Evolutionary conservation across 2,888 invertebrate genomes (phyloP).

Genomic region (Anaspis maculata): DNA sequence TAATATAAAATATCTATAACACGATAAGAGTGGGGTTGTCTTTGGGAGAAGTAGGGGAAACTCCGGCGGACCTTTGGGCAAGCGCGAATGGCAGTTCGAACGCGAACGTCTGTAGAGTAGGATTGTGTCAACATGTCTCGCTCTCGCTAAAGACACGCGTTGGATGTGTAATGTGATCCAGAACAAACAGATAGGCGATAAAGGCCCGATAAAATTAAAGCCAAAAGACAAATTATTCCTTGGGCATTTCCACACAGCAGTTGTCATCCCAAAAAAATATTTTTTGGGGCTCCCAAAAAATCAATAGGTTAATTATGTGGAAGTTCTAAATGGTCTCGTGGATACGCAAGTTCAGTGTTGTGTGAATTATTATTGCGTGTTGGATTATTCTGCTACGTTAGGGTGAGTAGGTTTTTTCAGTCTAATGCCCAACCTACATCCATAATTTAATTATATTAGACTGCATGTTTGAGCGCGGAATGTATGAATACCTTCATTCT

Average conservation of each 20-base stretch:
- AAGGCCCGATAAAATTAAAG: conserved; percentile 10
- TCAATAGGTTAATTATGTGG: conserved; percentile 20
- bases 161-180: conserved; percentile 10
- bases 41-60: conserved; percentile 13
- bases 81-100: conserved; percentile 16
- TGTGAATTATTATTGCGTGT: conserved; percentile 21
- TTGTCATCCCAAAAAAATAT: too few relatives aligned
- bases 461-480: too few relatives aligned
- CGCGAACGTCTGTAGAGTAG: conserved; percentile 12
- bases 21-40: conserved; percentile 14
- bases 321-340: conserved; percentile 19
- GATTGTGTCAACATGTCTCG: conserved; percentile 12
- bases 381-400: conserved; percentile 25
- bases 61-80: conserved; percentile 14
- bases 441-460: too few relatives aligned
- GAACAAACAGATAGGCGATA: conserved; percentile 5
- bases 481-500: too few relatives aligned
- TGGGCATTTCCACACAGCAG: too few relatives aligned
- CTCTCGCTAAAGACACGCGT: conserved; percentile 10
- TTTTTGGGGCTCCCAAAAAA: too few relatives aligned
- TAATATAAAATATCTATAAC: conserved; percentile 18
- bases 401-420: conserved; percentile 18
- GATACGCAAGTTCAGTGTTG: conserved; percentile 23
- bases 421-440: too few relatives aligned
- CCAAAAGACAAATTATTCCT: too few relatives aligned